Conservation (phyloP, 2,113 vertebrate species). For the Todiramphus saurophagus region DNA sequence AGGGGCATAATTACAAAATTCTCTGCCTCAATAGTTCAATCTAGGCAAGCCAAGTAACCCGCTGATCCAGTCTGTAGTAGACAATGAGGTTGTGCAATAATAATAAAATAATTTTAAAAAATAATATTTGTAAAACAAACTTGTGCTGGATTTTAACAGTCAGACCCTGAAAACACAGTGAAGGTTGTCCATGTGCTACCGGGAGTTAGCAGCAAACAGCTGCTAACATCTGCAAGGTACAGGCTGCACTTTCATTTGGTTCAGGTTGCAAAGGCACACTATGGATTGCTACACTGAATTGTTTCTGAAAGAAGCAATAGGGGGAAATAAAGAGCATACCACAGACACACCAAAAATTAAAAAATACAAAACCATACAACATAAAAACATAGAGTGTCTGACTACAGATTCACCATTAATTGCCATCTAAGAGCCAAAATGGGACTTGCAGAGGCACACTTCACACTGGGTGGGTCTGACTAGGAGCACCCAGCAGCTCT, state of each 20-base stretch:
- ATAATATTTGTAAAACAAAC: background rate
- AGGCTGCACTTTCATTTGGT: background rate
- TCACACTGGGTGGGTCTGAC: background rate
- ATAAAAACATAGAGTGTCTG: background rate
- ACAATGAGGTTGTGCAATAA: background rate
- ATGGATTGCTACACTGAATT: background rate
- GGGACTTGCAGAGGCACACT: fast-evolving
- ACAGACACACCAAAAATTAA: background rate
- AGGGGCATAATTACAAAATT: slow-evolving; percentile 25
- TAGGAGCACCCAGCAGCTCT: background rate
- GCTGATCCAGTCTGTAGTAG: background rate
- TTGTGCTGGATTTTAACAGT: background rate
- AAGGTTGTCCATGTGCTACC: background rate
- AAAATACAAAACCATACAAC: fast-evolving
- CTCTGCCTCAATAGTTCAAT: slow-evolving; percentile 39
- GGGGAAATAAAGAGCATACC: background rate
- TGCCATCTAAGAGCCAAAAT: background rate
- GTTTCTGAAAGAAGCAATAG: background rate
- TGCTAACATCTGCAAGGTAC: background rate
- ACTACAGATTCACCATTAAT: background rate
- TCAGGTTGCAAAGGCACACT: background rate
- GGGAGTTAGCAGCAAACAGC: background rate
- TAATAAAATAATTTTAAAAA: too few relatives aligned
- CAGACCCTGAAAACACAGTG: background rate
- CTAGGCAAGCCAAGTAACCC: slow-evolving; percentile 40